A percentile compares a stretch with the other conserved stretches of the same genome.
Conservation (phyloP, 1,140 invertebrate species). For the Rhopalosiphum maidis region DNA sequence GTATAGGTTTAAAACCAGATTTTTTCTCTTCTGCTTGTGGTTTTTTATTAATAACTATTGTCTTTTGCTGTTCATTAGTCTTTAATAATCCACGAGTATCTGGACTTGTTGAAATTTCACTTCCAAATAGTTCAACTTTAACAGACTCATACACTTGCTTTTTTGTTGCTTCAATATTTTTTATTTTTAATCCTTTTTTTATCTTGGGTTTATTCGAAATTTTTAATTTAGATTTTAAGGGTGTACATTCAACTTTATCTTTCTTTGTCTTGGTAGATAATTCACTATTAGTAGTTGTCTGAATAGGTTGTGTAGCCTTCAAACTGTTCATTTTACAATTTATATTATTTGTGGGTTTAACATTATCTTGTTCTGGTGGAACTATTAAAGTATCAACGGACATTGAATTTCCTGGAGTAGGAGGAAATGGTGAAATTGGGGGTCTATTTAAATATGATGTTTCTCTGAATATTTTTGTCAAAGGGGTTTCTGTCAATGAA, state of each 20-base stretch:
- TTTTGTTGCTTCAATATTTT: slow-evolving; percentile 17
- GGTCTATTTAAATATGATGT: slow-evolving; percentile 51
- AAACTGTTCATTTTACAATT: neutral
- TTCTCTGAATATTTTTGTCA: slow-evolving; percentile 49
- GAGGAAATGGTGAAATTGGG: slow-evolving; percentile 50
- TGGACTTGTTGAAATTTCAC: slow-evolving; percentile 40
- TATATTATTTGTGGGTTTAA: neutral
- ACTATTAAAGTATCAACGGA: slow-evolving; percentile 34
- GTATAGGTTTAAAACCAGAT: slow-evolving; percentile 48
- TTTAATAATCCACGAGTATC: neutral
- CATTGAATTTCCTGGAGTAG: slow-evolving; percentile 50
- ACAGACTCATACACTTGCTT: slow-evolving; percentile 45
- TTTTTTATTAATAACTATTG: slow-evolving; percentile 46
- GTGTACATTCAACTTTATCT: neutral
- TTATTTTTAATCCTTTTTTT: neutral
- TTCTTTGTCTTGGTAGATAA: neutral
- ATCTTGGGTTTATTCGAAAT: neutral
- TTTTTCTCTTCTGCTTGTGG: neutral
- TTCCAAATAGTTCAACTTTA: slow-evolving; percentile 51
- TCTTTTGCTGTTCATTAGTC: neutral
- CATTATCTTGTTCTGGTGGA: neutral
- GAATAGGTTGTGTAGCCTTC: neutral
- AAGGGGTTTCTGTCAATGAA: slow-evolving; percentile 33
- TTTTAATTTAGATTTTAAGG: neutral
- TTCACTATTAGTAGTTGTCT: neutral